These are phyloP conservation scores for Ctenoplectra terminalis DNA, from an alignment of 1,140 invertebrate species.

Conservation along the genomic window DNA sequence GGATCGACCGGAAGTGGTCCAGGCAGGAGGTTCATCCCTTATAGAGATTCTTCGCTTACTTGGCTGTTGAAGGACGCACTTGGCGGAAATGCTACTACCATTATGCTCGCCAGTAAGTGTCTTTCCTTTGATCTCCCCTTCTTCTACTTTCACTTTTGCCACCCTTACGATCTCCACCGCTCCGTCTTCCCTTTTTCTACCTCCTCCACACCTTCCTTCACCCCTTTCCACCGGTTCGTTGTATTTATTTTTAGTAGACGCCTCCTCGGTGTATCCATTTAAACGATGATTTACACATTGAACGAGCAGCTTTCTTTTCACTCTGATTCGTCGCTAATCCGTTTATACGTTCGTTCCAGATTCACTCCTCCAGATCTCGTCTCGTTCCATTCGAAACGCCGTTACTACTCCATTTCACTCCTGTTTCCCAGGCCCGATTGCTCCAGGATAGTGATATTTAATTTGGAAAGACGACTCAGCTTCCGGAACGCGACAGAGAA, in stretches of 20 bases:
- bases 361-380: background rate
- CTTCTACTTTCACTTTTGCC: slow-evolving; percentile 13
- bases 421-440: background rate
- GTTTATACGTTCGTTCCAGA: slow-evolving; percentile 29
- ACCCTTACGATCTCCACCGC: background rate
- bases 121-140: slow-evolving; percentile 63
- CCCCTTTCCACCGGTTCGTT: background rate
- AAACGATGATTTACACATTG: slow-evolving; percentile 48
- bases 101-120: slow-evolving; percentile 86
- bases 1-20: slow-evolving; percentile 79
- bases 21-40: slow-evolving; percentile 86
- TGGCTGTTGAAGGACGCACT: slow-evolving; percentile 88
- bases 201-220: background rate
- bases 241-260: slow-evolving; percentile 42
- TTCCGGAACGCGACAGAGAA: background rate
- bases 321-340: slow-evolving; percentile 16
- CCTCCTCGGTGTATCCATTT: background rate
- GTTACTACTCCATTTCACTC: background rate
- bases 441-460: slow-evolving; percentile 31
- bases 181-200: background rate
- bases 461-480: slow-evolving; percentile 32
- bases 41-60: slow-evolving; percentile 89
- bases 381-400: background rate
- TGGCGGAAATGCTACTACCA: slow-evolving; percentile 86
- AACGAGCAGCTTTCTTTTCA: slow-evolving; percentile 22